Evolutionary conservation across 2,888 invertebrate genomes (phyloP).

Genomic region (Gryllus longicercus): DNA sequence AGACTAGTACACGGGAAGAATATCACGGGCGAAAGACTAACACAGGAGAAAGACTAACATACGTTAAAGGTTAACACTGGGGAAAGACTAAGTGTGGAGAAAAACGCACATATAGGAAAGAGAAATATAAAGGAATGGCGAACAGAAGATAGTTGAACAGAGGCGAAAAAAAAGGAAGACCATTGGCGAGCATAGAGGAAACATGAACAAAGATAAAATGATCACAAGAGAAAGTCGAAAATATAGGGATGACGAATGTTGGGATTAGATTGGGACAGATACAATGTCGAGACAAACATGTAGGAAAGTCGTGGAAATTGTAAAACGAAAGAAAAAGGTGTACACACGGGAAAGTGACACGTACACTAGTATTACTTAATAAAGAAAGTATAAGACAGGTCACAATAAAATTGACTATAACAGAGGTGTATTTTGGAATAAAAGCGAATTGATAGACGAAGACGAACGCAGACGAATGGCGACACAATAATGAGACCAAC

Average conservation of each 20-base stretch:
- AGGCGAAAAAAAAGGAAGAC: no score
- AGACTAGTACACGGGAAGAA: neutral
- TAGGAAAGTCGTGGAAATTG: neutral
- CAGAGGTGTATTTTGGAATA: no score
- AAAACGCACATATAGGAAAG: neutral
- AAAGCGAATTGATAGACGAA: no score
- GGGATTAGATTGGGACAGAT: neutral
- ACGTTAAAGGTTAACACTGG: neutral
- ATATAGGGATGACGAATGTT: neutral
- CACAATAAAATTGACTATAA: no score
- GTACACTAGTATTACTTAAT: no score
- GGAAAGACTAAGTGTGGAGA: neutral
- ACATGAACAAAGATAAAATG: neutral
- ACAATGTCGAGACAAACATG: neutral
- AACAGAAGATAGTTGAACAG: neutral
- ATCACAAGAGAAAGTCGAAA: neutral
- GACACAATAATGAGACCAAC: no score
- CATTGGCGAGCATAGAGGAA: neutral
- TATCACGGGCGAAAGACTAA: neutral
- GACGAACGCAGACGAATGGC: no score
- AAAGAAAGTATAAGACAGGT: no score
- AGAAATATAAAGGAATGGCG: neutral
- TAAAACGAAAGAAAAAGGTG: neutral
- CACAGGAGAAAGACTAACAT: neutral
- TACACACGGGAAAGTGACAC: neutral